Evolutionary conservation across 2,888 invertebrate species (phyloP).

Genomic region (Zhengitettix transpicula): DNA sequence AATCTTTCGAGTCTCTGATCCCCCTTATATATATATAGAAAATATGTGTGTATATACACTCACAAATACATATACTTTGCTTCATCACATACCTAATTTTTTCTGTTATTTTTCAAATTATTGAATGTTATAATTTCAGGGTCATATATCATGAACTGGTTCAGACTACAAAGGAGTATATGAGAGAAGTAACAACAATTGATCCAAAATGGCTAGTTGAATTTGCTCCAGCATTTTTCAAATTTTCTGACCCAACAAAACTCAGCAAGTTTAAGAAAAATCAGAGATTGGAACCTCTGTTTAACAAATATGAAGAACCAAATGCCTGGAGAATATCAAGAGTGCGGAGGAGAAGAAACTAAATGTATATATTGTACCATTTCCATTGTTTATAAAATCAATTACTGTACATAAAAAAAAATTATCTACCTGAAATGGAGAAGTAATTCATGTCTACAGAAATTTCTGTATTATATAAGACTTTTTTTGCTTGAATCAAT

Average conservation of each 20-base stretch:
- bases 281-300: conserved; percentile 90
- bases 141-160: conserved; percentile 98
- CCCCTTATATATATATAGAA: too few relatives aligned
- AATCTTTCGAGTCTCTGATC: too few relatives aligned
- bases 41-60: too few relatives aligned
- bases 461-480: too few relatives aligned
- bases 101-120: background rate
- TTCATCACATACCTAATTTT: too few relatives aligned
- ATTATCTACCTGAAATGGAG: too few relatives aligned
- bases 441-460: too few relatives aligned
- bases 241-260: conserved; percentile 96
- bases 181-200: conserved; percentile 93
- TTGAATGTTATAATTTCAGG: conserved; percentile 30
- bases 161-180: conserved; percentile 97
- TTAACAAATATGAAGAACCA: conserved; percentile 98
- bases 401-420: too few relatives aligned
- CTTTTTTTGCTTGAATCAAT: too few relatives aligned
- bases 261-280: conserved; percentile 98
- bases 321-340: conserved; percentile 98
- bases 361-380: conserved; percentile 19
- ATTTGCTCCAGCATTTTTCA: conserved; percentile 97
- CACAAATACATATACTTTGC: too few relatives aligned
- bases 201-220: conserved; percentile 98
- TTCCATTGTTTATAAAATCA: background rate
- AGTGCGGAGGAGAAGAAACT: conserved; percentile 74